Evolutionary conservation across 2,888 invertebrate species (phyloP).

Genomic region (Andricus quercusramuli): DNA sequence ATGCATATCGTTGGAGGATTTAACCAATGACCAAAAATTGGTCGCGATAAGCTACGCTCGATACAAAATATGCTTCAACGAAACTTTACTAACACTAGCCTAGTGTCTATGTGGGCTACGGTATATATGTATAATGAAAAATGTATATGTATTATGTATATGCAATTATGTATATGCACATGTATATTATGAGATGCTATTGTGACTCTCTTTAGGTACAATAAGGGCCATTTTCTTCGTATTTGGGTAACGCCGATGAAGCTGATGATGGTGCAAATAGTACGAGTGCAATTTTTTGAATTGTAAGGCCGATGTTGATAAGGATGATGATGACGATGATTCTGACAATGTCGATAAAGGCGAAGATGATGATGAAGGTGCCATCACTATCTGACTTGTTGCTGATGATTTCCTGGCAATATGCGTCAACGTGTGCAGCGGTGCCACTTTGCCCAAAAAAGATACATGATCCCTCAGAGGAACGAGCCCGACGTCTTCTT

Average conservation of each 20-base stretch:
- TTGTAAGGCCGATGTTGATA: slow-evolving; percentile 24
- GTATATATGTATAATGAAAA: slow-evolving; percentile 16
- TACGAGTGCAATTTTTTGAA: slow-evolving; percentile 16
- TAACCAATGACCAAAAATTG: slow-evolving; percentile 23
- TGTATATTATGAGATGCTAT: slow-evolving; percentile 26
- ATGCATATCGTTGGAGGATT: slow-evolving; percentile 24
- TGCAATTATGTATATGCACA: slow-evolving; percentile 36
- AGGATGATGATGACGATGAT: slow-evolving; percentile 25
- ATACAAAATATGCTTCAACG: slow-evolving; percentile 53
- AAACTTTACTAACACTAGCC: slow-evolving; percentile 45
- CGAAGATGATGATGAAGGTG: slow-evolving; percentile 15
- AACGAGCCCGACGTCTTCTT: slow-evolving; percentile 61
- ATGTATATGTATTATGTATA: slow-evolving; percentile 18
- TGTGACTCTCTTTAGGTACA: slow-evolving; percentile 1
- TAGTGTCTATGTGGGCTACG: slow-evolving; percentile 35
- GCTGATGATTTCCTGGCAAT: slow-evolving; percentile 57
- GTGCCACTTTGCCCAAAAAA: slow-evolving; percentile 44
- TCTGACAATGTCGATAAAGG: slow-evolving; percentile 20
- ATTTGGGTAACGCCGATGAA: slow-evolving; percentile 3
- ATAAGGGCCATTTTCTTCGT: slow-evolving; percentile 10
- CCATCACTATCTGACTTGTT: slow-evolving; percentile 16
- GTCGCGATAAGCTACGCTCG: slow-evolving; percentile 44
- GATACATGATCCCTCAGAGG: slow-evolving; percentile 56
- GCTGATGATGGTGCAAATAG: background rate
- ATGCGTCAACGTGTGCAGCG: slow-evolving; percentile 54